Conservation (phyloP, 2,113 vertebrate genomes). For the Maccullochella peelii region DNA sequence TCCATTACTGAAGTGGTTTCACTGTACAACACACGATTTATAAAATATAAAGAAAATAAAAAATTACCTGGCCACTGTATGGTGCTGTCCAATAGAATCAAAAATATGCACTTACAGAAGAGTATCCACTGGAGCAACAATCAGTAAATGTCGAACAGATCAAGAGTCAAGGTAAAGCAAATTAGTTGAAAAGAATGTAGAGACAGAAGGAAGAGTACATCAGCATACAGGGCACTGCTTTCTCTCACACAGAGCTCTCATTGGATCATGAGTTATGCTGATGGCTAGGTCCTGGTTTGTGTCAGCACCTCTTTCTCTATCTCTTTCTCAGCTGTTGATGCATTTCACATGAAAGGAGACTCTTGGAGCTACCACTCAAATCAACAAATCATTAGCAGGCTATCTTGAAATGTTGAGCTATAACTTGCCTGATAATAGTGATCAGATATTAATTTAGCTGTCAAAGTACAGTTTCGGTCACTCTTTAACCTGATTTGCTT, state of each 20-base stretch:
- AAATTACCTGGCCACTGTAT: neutral
- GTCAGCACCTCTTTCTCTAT: conserved; percentile 70
- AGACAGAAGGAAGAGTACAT: conserved; percentile 9
- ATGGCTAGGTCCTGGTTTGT: conserved; percentile 71
- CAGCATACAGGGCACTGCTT: conserved; percentile 48
- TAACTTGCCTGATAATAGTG: conserved; percentile 36
- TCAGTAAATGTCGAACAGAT: conserved; percentile 14
- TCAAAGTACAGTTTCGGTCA: conserved; percentile 1
- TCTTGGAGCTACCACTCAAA: conserved; percentile 52
- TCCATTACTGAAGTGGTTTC: neutral
- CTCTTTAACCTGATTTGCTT: neutral
- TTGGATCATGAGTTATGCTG: conserved; percentile 74
- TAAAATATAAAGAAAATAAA: neutral
- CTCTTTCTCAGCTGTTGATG: conserved; percentile 56
- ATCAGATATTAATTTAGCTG: conserved; percentile 9
- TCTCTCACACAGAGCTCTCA: conserved; percentile 63
- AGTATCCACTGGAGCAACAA: conserved; percentile 14
- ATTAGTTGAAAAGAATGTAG: conserved; percentile 44
- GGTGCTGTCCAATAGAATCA: neutral
- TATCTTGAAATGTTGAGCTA: conserved; percentile 38
- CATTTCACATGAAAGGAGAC: conserved; percentile 56
- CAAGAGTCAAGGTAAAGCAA: conserved; percentile 20
- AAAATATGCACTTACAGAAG: neutral
- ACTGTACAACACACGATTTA: neutral
- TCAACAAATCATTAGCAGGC: conserved; percentile 63